phyloP scores from a whole-genome alignment of 2,797 vertebrate genomes.

The Botia almorhae region DNA sequence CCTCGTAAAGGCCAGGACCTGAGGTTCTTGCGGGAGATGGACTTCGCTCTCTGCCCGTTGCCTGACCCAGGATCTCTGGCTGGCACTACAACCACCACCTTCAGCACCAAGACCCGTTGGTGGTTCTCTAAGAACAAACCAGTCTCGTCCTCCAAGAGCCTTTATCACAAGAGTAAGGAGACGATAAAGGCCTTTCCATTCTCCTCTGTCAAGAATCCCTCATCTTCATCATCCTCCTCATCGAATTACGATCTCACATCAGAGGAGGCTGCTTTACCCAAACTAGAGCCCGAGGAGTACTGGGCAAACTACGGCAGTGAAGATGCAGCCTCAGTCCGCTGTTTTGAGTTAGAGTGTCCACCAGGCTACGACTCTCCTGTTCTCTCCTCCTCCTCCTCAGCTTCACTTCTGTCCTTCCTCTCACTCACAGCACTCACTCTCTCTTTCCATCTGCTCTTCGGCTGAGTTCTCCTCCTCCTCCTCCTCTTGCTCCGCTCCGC shows the following conservation, averaged over 20 bases:
- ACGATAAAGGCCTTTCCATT: conserved; percentile 75
- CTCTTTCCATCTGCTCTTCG: conserved; percentile 74
- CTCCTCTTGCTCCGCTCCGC: conserved; percentile 28
- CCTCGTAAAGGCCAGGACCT: conserved; percentile 87
- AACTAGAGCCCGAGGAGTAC: conserved; percentile 85
- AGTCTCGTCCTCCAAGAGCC: conserved; percentile 73
- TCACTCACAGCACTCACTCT: conserved; percentile 65
- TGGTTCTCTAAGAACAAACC: conserved; percentile 84
- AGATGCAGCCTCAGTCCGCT: conserved; percentile 79
- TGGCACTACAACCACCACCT: conserved; percentile 82
- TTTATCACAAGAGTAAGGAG: conserved; percentile 76
- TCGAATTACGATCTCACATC: conserved; percentile 85
- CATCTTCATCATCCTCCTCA: conserved; percentile 66
- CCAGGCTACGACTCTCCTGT: conserved; percentile 69
- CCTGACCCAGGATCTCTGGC: conserved; percentile 81
- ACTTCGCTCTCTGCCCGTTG: conserved; percentile 87
- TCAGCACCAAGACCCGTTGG: conserved; percentile 78
- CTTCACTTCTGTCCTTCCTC: conserved; percentile 65
- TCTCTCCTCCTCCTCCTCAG: conserved; percentile 48
- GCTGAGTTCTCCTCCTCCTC: conserved; percentile 67
- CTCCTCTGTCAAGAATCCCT: conserved; percentile 65
- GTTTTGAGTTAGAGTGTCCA: conserved; percentile 79
- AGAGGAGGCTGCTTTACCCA: conserved; percentile 85
- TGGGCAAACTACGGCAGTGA: conserved; percentile 88
- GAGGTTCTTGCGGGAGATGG: conserved; percentile 85